phyloP scores from a whole-genome alignment of 1,140 invertebrate species.

The Panagrolaimus sp. region DNA sequence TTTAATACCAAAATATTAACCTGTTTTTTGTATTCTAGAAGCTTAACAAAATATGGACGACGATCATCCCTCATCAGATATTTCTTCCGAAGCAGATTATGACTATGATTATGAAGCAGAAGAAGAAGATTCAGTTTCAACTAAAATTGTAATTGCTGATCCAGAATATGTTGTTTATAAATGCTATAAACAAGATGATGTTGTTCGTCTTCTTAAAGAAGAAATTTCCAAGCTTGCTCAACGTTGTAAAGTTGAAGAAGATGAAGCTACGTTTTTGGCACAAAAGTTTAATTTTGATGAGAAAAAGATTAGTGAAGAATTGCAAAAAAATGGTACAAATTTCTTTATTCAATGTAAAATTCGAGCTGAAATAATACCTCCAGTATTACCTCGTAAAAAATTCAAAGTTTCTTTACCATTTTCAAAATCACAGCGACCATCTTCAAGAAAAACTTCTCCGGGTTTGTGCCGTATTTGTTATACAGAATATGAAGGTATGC shows the following conservation, averaged over 20 bases:
- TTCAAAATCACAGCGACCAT: neutral
- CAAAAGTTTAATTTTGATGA: slow-evolving; percentile 8
- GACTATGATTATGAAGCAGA: neutral
- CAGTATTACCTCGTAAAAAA: neutral
- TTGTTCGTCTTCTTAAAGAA: slow-evolving; percentile 15
- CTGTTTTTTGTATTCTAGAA: too few species aligned
- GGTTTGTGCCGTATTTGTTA: neutral
- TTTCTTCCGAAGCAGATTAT: neutral
- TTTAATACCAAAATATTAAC: too few species aligned
- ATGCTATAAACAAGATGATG: slow-evolving; percentile 14
- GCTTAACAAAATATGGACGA: neutral
- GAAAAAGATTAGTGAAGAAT: slow-evolving; percentile 21
- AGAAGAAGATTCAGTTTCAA: neutral
- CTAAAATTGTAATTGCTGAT: slow-evolving; percentile 11
- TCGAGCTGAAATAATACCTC: slow-evolving; percentile 10
- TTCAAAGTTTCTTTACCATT: neutral
- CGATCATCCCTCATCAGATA: neutral
- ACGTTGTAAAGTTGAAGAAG: neutral
- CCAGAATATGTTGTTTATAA: slow-evolving; percentile 20
- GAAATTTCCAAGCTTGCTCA: slow-evolving; percentile 8
- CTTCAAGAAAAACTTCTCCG: slow-evolving; percentile 13
- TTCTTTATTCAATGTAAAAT: slow-evolving; percentile 30
- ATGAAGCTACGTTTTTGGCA: slow-evolving; percentile 15
- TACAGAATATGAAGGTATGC: neutral
- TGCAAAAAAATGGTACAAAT: slow-evolving; percentile 31